Conservation (phyloP, 2,797 vertebrate species). For the Hyperoplus immaculatus region DNA sequence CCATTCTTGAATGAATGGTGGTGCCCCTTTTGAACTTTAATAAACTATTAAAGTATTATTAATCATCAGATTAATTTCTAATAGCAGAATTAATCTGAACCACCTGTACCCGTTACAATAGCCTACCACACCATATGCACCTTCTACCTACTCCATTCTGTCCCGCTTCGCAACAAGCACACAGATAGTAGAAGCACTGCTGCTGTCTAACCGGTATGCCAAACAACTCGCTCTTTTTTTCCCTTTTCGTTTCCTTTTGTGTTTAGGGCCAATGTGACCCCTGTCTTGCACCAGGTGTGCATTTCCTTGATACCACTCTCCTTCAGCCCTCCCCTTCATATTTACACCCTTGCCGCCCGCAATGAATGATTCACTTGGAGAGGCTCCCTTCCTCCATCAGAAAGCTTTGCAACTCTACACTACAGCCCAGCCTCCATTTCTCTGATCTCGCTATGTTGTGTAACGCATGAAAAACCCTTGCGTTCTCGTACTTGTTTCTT, state of each 20-base stretch:
- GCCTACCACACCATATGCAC: conserved; percentile 69
- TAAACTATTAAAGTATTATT: no score
- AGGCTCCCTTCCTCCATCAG: conserved; percentile 82
- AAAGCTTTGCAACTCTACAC: conserved; percentile 82
- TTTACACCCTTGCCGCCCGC: conserved; percentile 84
- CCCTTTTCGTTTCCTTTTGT: conserved; percentile 70
- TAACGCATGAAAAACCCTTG: conserved; percentile 88
- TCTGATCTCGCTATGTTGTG: conserved; percentile 89
- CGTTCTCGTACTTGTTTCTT: conserved; percentile 82
- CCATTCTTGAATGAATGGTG: no score
- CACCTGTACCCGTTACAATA: no score
- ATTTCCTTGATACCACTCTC: conserved; percentile 83
- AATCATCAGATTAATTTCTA: no score
- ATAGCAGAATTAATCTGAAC: no score
- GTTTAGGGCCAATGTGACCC: conserved; percentile 82
- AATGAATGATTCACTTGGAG: conserved; percentile 87
- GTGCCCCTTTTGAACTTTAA: no score
- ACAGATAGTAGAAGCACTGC: conserved; percentile 51
- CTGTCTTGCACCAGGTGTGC: conserved; percentile 86
- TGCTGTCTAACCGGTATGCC: conserved; percentile 74
- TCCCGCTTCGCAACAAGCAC: conserved; percentile 50
- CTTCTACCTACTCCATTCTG: conserved; percentile 66
- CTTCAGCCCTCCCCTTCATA: conserved; percentile 81
- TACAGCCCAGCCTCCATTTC: conserved; percentile 81
- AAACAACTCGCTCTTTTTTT: conserved; percentile 73